These are phyloP conservation scores for Dryobates pubescens DNA, from an alignment of 2,797 vertebrate genomes.

Conservation along the genomic window DNA sequence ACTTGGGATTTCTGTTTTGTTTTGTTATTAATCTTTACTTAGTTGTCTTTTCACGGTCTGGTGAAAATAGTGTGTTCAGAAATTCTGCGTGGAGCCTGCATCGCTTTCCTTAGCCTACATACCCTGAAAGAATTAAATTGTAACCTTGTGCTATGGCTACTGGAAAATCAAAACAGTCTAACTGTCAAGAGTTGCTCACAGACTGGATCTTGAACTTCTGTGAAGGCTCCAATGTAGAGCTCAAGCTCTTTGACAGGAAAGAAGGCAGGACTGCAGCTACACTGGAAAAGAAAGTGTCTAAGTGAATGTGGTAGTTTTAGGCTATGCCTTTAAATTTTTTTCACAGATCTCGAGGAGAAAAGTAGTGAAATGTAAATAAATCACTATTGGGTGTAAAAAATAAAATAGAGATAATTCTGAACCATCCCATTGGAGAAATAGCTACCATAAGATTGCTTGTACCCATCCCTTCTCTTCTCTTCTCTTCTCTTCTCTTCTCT, in stretches of 20 bases:
- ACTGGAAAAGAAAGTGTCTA: neutral
- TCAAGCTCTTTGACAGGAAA: neutral
- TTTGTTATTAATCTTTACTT: neutral
- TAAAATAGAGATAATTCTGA: no score
- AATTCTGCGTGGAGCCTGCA: neutral
- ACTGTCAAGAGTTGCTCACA: neutral
- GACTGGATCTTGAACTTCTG: neutral
- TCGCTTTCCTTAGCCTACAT: neutral
- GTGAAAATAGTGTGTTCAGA: neutral
- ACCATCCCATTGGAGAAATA: no score
- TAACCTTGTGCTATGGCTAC: neutral
- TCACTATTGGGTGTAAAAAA: no score
- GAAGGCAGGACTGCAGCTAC: neutral
- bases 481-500: no score
- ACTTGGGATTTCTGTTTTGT: neutral
- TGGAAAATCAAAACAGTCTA: neutral
- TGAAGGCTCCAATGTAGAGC: neutral
- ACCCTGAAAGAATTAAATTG: neutral
- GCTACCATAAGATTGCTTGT: no score
- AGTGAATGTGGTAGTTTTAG: neutral
- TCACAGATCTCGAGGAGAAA: no score
- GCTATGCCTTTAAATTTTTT: no score
- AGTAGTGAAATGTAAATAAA: no score
- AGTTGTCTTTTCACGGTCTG: conserved; percentile 14
- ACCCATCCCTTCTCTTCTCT: no score